phyloP scores from a whole-genome alignment of 2,797 vertebrate species.

The Macrochelys suwanniensis region DNA sequence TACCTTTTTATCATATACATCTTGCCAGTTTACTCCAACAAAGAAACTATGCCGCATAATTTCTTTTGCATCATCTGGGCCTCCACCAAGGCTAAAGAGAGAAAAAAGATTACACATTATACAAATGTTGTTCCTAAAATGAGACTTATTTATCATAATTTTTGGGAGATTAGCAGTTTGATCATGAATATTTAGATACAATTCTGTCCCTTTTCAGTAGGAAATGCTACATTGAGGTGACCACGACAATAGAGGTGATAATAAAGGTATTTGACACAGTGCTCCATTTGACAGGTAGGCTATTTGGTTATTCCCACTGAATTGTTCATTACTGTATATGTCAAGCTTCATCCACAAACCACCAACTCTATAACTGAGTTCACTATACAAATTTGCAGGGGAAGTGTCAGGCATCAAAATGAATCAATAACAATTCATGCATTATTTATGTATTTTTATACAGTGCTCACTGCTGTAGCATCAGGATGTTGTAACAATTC shows the following conservation, averaged over 20 bases:
- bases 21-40: conserved; percentile 95
- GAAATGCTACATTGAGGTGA: neutral
- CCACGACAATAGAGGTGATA: fast-evolving
- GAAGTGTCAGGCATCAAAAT: conserved; percentile 16
- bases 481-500: conserved; percentile 72
- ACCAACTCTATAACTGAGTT: neutral
- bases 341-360: neutral
- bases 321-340: neutral
- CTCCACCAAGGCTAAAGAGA: conserved; percentile 91
- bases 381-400: conserved; percentile 50
- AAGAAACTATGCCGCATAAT: conserved; percentile 99
- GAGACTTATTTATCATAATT: neutral
- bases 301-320: neutral
- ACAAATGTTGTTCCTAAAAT: conserved; percentile 24
- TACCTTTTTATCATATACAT: conserved; percentile 99
- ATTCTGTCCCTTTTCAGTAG: neutral
- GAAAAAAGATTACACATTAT: conserved; percentile 37
- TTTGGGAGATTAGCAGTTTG: neutral
- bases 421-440: conserved; percentile 56
- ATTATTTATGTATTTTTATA: conserved; percentile 53
- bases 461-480: conserved; percentile 60
- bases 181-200: neutral
- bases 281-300: neutral
- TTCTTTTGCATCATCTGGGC: conserved; percentile 98
- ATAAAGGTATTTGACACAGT: neutral